Evolutionary conservation across 1,140 invertebrate genomes (phyloP), one percentile per base, ranked within the genome.

Genomic region (Temnothorax curvispinosus): DNA sequence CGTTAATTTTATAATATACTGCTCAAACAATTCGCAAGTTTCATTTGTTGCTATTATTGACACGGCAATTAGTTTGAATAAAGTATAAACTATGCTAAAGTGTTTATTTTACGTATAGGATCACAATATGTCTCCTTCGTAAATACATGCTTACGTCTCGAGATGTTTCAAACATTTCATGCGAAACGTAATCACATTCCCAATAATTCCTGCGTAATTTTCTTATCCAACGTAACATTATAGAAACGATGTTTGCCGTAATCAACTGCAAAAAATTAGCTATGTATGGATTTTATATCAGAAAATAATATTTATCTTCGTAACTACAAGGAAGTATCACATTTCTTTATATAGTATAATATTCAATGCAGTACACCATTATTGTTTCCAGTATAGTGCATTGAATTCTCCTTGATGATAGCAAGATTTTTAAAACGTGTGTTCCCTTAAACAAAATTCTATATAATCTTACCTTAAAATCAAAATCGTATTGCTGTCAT

Each of bases 401-500:
- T 32, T 35, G 27, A 52, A 35, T 18, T 35, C 3, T 35, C 0
- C 5, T 35, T 71, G 8, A 50, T 32, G 50, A 50, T 27, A 67
- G 44, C 6, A 15, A 27, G 13, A 35, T 35, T 35, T 52, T 9
- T 32, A 3, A 35, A 71, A 32, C 50, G 9, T 32, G 21, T 13
- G 0, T 67, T 41, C 38, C 2, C 5, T 6, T 27, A 27, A 18
- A 21, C 5, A 47, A 71, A 32, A 71, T 32, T 32, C 7, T 52
- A 35, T 13, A 72, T 4, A n/a, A 56, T 41, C 54, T 60, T 58
- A 76, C 74, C 74, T 76, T 60, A 41, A 75, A 58, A 21, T 21
- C 15, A 38, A 27, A 32, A 44, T 41, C n/a, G 38, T 21, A 1
- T 18, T 7, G 38, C n/a, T 82, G 65, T 82, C 88, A 86, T 89